Base-by-base conservation (phyloP, 2,113 vertebrate species). In the Chelonoidis abingdonii region DNA sequence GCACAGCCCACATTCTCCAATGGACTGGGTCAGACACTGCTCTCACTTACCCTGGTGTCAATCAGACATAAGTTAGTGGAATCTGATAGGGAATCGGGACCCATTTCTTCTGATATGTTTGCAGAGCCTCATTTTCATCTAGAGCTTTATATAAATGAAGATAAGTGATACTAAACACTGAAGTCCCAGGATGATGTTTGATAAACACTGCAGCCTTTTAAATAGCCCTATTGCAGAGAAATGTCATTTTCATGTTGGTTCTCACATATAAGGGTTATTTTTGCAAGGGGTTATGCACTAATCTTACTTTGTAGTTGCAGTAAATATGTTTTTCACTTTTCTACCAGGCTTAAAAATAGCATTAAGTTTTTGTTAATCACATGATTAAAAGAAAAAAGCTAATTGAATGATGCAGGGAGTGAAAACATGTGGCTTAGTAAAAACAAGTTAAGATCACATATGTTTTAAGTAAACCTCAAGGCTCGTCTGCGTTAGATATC, bases 371-470 rank as follows among this genome's bases (percentile, higher is more conserved):
- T 95, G 72, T 80, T 95, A 94, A 93, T 97, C 97, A 92, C 95
- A 94, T 95, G 95, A 89, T 95, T 69, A 72, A 54, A 57, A 38
- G 92, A 89, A 27, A 88, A 75, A 95, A 69, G 59, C 90, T 95
- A 93, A 97, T 94, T 96, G 95, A 95, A 93, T 93, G 94, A 97
- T 96, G 95, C 95, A 94, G 96, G 95, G 97, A 97, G 88, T 93
- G 95, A 94, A 96, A 97, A 80, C 96, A 98, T 97, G 95, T 97
- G 97, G 96, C 92, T 89, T 85, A 96, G 95, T 95, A 96, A 97
- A 97, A 97, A 95, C 97, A 97, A 97, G 97, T 95, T 95, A 96
- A 91, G 83, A 91, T 94, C 92, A 5, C 97, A 98, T 96, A 92
- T 98, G 97, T 97, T 98, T 97, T 92, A 89, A 89, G 95, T 98